Conservation (phyloP, 1,140 invertebrate genomes). For the Eciton burchellii region DNA sequence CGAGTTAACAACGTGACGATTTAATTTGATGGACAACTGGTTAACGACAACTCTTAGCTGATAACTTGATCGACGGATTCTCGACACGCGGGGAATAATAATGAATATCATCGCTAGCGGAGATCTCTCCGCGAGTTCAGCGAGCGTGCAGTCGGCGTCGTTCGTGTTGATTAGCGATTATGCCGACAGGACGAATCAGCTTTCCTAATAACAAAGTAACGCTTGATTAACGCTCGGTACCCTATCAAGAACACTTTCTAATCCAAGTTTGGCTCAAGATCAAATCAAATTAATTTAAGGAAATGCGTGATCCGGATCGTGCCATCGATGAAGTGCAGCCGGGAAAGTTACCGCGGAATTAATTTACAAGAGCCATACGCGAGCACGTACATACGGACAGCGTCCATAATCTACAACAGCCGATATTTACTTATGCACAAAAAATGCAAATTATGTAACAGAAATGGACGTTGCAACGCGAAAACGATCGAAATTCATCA, state of each 20-base stretch:
- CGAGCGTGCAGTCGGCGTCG: slow-evolving; percentile 29
- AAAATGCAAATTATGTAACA: no score
- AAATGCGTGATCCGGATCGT: slow-evolving; percentile 14
- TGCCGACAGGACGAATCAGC: slow-evolving; percentile 17
- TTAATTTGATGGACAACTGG: slow-evolving; percentile 41
- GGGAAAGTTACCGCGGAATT: background rate
- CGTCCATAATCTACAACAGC: no score
- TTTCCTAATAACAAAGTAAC: slow-evolving; percentile 60
- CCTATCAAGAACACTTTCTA: slow-evolving; percentile 70
- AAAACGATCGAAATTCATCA: no score
- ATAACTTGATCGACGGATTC: slow-evolving; percentile 10
- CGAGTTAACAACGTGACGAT: slow-evolving; percentile 3
- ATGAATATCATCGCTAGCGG: slow-evolving; percentile 20
- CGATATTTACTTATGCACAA: no score
- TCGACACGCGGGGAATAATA: slow-evolving; percentile 38
- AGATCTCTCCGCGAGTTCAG: slow-evolving; percentile 1
- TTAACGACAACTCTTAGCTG: slow-evolving; percentile 35
- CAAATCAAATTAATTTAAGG: slow-evolving; percentile 58
- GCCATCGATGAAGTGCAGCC: background rate
- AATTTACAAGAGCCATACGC: background rate
- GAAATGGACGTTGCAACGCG: no score
- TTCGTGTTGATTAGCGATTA: slow-evolving; percentile 47
- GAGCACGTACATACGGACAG: no score
- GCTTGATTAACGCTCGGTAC: slow-evolving; percentile 64
- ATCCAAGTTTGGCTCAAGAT: slow-evolving; percentile 24